Evolutionary conservation across 2,113 vertebrate genomes (phyloP).

Genomic region (Alosa alosa): DNA sequence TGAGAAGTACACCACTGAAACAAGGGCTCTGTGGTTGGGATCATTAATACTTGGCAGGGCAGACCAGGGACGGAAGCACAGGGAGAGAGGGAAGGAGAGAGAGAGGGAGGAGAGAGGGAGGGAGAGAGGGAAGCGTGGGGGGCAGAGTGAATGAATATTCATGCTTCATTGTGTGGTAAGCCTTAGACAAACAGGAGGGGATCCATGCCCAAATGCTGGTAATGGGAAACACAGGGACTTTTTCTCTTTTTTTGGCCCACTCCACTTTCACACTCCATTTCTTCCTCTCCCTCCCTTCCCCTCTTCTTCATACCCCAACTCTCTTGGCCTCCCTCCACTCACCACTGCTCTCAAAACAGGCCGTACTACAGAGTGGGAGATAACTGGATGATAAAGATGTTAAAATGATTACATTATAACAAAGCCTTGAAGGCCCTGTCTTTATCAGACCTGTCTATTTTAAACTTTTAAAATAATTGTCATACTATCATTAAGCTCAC

Average conservation of each 20-base stretch:
- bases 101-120: not conserved
- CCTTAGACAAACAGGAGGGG: slow-evolving; percentile 39
- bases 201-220: slow-evolving; percentile 37
- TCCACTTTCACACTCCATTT: not conserved
- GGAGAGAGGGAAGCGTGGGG: not conserved
- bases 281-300: slow-evolving; percentile 28
- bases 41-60: slow-evolving; percentile 68
- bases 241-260: slow-evolving; percentile 43
- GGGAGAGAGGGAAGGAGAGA: not conserved
- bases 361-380: not conserved
- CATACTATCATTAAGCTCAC: not conserved
- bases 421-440: not conserved
- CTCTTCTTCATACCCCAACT: not conserved
- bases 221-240: slow-evolving; percentile 50
- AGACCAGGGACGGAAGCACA: slow-evolving; percentile 14
- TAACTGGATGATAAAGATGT: not conserved
- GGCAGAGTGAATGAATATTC: slow-evolving; percentile 43
- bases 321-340: not conserved
- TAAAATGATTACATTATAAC: not conserved
- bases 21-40: slow-evolving; percentile 59
- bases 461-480: not conserved
- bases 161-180: slow-evolving; percentile 32
- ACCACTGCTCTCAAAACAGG: not conserved
- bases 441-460: not conserved
- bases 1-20: slow-evolving; percentile 60